Conservation (phyloP, 2,888 invertebrate species). For the Aethes cnicana region DNA sequence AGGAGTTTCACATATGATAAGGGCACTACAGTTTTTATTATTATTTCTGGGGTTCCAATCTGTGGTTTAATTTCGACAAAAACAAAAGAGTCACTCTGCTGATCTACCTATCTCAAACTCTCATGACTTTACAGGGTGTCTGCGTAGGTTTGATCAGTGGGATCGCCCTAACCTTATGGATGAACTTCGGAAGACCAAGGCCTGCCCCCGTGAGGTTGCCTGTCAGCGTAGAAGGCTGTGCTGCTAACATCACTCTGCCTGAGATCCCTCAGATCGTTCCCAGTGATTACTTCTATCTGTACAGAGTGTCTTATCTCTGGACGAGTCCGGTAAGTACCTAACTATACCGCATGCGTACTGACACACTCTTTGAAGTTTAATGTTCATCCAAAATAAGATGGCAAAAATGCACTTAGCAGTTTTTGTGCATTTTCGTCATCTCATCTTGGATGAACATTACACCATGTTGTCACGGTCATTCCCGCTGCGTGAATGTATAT, state of each 20-base stretch:
- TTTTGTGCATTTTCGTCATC: neutral
- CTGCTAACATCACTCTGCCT: slow-evolving; percentile 50
- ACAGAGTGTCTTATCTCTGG: slow-evolving; percentile 88
- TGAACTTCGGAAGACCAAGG: slow-evolving; percentile 91
- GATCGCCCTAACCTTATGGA: slow-evolving; percentile 88
- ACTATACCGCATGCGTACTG: too few species aligned
- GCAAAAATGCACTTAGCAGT: too few species aligned
- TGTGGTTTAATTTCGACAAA: too few species aligned
- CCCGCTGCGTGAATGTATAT: too few species aligned
- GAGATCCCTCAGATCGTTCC: slow-evolving; percentile 34
- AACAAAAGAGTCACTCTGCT: neutral
- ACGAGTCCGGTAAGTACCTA: slow-evolving; percentile 77
- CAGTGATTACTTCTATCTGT: slow-evolving; percentile 83
- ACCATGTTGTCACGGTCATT: too few species aligned
- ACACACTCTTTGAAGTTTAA: neutral
- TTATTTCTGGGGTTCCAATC: too few species aligned
- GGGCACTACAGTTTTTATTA: too few species aligned
- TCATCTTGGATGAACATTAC: too few species aligned
- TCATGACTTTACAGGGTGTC: slow-evolving; percentile 82
- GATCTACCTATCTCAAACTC: neutral
- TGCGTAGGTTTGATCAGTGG: slow-evolving; percentile 85
- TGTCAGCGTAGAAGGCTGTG: slow-evolving; percentile 83
- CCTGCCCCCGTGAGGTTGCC: slow-evolving; percentile 82
- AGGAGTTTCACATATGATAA: too few species aligned
- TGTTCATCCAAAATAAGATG: too few species aligned